Evolutionary conservation across 1,140 invertebrate species (phyloP), one percentile per base, ranked within the genome.

Genomic region (Heliothis subflexa): DNA sequence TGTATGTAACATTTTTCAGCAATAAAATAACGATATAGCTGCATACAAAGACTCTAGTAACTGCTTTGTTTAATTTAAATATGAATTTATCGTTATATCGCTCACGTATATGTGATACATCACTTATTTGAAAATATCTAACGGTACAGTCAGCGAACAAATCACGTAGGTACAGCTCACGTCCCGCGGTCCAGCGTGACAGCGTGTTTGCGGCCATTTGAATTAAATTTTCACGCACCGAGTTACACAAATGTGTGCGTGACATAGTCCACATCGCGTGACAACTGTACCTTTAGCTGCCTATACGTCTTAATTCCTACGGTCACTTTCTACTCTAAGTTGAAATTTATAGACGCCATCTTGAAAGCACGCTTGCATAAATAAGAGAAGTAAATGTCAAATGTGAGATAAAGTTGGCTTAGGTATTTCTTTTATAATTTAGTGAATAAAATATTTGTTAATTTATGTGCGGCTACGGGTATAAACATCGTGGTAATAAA

Each of bases 161-260:
- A 80, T 80, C 79, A 80, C 73, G 73, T 77, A 78, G 50, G 55
- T 12, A 55, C 40, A 14, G 76, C 78, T 78, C 80, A 81, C 80
- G 80, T 78, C 13, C 54, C 21, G 28, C 18, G n/a, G 16, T 9
- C 45, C 28, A 57, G 52, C 25, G 45, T 62, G 79, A 49, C 21
- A 18, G 78, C 64, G 73, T 80, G 74, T 80, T 74, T 81, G 71
- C 33, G 72, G 73, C 13, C 72, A 57, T 77, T 73, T 16, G 70
- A 79, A 82, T 82, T 82, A 82, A 82, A 73, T 73, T 82, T 82
- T 79, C 78, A 82, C 74, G 71, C 74, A 54, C 33, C 68, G 54
- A 18, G 78, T 16, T 62, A 71, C 21, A 50, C 57, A 49, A 33
- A 50, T 64, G 64, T 45, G 40, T 71, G 77, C 77, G 66, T 78